Evolutionary conservation across 2,888 invertebrate species (phyloP).

Genomic region (Epinotia ramella): DNA sequence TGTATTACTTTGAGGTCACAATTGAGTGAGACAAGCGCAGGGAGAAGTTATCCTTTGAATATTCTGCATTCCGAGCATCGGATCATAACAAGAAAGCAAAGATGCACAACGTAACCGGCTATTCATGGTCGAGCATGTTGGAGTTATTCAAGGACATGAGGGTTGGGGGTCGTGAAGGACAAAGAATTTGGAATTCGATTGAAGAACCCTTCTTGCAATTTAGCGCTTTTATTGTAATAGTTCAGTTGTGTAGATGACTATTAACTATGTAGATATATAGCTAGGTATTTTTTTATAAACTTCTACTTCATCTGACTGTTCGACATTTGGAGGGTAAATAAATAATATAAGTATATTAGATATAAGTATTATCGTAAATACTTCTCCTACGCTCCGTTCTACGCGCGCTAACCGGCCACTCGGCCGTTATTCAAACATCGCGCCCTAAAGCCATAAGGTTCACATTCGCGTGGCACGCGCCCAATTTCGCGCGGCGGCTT

Average conservation of each 20-base stretch:
- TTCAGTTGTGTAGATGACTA: neutral
- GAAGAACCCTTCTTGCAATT: neutral
- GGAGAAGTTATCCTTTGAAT: conserved; percentile 17
- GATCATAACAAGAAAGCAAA: conserved; percentile 32
- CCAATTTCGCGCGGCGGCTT: no score
- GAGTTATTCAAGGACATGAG: neutral
- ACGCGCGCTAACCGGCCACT: no score
- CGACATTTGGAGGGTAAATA: no score
- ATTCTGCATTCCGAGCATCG: conserved; percentile 34
- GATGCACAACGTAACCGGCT: conserved; percentile 1
- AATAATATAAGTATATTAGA: no score
- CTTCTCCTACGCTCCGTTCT: no score
- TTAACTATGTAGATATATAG: no score
- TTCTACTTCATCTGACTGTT: no score
- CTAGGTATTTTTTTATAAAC: no score
- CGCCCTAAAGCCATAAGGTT: no score
- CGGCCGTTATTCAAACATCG: no score
- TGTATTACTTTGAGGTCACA: neutral
- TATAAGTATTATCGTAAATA: no score
- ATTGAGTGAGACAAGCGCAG: conserved; percentile 8
- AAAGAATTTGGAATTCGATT: neutral
- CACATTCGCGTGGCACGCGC: no score
- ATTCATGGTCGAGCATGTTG: conserved; percentile 23
- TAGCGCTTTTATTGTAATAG: neutral
- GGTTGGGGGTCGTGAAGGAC: neutral